A percentile compares a stretch with the other conserved stretches of the same genome.
Evolutionary conservation across 2,888 invertebrate genomes (phyloP).

Genomic region (Epsilonema sp.): DNA sequence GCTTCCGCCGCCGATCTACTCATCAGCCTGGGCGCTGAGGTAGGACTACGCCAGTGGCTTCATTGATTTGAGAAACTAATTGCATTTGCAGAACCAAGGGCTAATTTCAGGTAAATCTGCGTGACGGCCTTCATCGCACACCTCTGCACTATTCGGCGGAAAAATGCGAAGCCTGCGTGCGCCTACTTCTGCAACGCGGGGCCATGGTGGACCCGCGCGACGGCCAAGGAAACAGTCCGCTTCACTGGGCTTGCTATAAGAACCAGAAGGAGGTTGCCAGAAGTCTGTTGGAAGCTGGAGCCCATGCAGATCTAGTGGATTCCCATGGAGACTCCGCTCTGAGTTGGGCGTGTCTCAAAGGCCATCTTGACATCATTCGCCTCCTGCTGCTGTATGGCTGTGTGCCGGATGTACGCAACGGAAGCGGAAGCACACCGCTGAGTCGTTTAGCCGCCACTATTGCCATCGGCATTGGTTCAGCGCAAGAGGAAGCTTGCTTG

Average conservation of each 20-base stretch:
- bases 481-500: conserved; percentile 24
- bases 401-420: conserved; percentile 19
- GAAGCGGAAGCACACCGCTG: conserved; percentile 22
- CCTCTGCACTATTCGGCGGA: conserved; percentile 32
- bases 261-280: conserved; percentile 24
- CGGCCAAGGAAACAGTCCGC: conserved; percentile 24
- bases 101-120: conserved; percentile 28
- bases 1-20: conserved; percentile 19
- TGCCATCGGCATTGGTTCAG: conserved; percentile 23
- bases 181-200: conserved; percentile 23
- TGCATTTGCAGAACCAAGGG: too few relatives aligned
- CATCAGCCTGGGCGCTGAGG: conserved; percentile 26
- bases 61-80: too few relatives aligned
- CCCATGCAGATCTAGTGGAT: conserved; percentile 24
- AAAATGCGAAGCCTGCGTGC: conserved; percentile 21
- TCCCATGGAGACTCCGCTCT: conserved; percentile 28
- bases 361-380: conserved; percentile 23
- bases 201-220: conserved; percentile 25
- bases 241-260: conserved; percentile 32
- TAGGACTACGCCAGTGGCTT: conserved; percentile 11
- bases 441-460: conserved; percentile 21
- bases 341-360: conserved; percentile 29
- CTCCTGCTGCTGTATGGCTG: conserved; percentile 29
- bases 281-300: conserved; percentile 23
- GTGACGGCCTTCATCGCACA: conserved; percentile 28